phyloP scores from a whole-genome alignment of 1,140 invertebrate species.

The Drosophila pandora region DNA sequence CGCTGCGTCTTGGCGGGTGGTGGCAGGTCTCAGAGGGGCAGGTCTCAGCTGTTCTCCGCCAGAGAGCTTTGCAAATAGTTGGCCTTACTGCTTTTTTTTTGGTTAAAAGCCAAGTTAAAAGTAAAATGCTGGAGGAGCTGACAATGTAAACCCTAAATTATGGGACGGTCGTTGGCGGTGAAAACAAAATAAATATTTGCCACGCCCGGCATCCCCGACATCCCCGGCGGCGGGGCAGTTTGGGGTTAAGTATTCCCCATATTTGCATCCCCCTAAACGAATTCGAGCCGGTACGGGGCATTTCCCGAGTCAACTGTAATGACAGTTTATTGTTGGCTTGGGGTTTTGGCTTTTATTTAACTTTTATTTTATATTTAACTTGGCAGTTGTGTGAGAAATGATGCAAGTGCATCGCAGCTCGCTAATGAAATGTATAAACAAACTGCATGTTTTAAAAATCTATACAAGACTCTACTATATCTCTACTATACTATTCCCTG shows the following conservation, averaged over 20 bases:
- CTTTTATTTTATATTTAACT: conserved; percentile 48
- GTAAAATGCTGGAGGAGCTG: conserved; percentile 26
- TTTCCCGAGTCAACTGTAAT: conserved; percentile 65
- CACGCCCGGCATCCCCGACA: conserved; percentile 9
- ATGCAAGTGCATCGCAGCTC: conserved; percentile 44
- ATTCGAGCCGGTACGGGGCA: conserved; percentile 45
- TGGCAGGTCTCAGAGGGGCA: background rate
- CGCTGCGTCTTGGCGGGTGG: background rate
- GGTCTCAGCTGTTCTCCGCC: conserved; percentile 49
- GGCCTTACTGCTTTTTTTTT: conserved; percentile 7
- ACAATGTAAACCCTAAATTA: conserved; percentile 64
- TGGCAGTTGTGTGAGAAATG: conserved; percentile 49
- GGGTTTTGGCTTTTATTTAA: conserved; percentile 36
- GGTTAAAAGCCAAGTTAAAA: conserved; percentile 2
- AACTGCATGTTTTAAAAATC: background rate
- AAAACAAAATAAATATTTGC: conserved; percentile 29
- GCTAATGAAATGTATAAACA: conserved; percentile 36
- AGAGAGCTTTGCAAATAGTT: conserved; percentile 58
- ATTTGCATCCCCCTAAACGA: conserved; percentile 7
- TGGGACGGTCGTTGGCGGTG: conserved; percentile 18
- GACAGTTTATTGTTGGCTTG: conserved; percentile 35
- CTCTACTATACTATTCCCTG: no score
- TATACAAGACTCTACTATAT: background rate
- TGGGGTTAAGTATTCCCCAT: conserved; percentile 23
- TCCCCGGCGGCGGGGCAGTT: background rate